These are phyloP conservation scores for Scelioninae gen. 1 DNA, from an alignment of 2,888 invertebrate species.

Conservation along the genomic window DNA sequence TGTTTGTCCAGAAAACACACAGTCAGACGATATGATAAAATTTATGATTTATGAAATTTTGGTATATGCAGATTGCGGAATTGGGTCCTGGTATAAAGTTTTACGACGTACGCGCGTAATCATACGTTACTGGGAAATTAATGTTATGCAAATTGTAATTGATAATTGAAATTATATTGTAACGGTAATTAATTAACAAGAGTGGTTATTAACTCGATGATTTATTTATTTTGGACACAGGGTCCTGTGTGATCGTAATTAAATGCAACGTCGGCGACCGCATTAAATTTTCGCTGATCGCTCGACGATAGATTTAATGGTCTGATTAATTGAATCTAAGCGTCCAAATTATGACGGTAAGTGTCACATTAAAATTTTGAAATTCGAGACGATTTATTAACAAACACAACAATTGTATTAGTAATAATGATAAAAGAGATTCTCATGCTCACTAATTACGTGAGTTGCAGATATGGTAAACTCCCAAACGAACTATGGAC, in stretches of 20 bases:
- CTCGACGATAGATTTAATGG: background rate
- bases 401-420: conserved; percentile 4
- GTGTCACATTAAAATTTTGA: background rate
- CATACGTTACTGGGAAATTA: conserved; percentile 7
- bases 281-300: conserved; percentile 7
- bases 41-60: conserved; percentile 49
- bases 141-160: conserved; percentile 36
- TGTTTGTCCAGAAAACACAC: background rate
- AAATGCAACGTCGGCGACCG: background rate
- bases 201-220: conserved; percentile 19
- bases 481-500: conserved; percentile 33
- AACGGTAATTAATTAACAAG: conserved; percentile 38
- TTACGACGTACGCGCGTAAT: conserved; percentile 18
- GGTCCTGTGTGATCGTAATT: background rate
- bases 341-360: background rate
- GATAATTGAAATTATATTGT: conserved; percentile 28
- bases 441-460: conserved; percentile 42
- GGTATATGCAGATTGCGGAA: conserved; percentile 23
- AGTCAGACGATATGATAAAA: conserved; percentile 34
- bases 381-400: conserved; percentile 9
- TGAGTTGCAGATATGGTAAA: conserved; percentile 44
- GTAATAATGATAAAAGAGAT: conserved; percentile 25
- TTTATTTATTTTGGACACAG: conserved; percentile 1
- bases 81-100: conserved; percentile 9
- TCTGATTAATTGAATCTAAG: conserved; percentile 11